Conservation (phyloP, 2,113 vertebrate species). For the Ochotona princeps region DNA sequence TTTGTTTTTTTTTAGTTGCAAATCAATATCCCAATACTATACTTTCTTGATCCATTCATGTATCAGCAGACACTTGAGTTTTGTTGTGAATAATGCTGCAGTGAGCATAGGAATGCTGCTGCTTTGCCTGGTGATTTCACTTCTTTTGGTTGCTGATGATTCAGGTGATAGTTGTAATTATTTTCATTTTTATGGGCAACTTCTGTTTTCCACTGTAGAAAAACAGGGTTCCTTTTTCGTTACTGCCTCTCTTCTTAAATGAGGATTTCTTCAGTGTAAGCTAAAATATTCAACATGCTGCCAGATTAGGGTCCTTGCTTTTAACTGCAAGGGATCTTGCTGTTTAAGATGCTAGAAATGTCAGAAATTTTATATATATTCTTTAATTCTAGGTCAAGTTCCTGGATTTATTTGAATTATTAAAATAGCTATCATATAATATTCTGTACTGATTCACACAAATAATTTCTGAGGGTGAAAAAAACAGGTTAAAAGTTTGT, state of each 20-base stretch:
- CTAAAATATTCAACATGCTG: slow-evolving; percentile 45
- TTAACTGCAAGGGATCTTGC: slow-evolving; percentile 24
- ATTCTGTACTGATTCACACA: slow-evolving; percentile 52
- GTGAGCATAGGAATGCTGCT: neutral
- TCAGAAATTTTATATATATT: slow-evolving; percentile 29
- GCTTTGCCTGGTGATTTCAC: neutral
- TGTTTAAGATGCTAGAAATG: neutral
- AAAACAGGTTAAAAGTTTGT: slow-evolving; percentile 57
- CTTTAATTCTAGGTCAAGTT: slow-evolving; percentile 54
- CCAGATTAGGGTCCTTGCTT: neutral
- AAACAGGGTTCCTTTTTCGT: neutral
- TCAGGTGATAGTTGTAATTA: neutral
- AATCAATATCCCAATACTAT: neutral
- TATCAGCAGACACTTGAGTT: neutral
- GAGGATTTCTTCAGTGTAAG: slow-evolving; percentile 33
- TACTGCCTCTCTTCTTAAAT: neutral
- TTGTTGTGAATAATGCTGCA: neutral
- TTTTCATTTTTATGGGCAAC: neutral
- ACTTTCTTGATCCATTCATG: neutral
- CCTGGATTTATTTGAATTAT: slow-evolving; percentile 54
- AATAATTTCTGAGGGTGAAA: slow-evolving; percentile 53
- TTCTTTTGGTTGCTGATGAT: neutral
- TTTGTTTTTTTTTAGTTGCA: neutral
- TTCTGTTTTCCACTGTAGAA: neutral
- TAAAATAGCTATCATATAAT: neutral